Evolutionary conservation across 2,113 vertebrate genomes (phyloP).

Genomic region (Spheniscus mendiculus): DNA sequence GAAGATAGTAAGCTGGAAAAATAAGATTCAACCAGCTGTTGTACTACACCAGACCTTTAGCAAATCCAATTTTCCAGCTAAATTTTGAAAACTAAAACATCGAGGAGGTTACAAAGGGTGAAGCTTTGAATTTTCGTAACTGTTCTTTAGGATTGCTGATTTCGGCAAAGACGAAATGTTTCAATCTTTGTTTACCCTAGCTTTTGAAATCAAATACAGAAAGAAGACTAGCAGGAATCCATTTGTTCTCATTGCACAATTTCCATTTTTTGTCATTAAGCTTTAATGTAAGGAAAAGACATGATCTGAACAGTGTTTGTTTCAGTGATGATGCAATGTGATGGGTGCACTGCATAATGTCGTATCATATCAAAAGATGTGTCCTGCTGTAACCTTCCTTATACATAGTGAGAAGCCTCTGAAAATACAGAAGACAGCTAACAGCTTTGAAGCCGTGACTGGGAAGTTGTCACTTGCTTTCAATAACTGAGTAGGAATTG

Average conservation of each 20-base stretch:
- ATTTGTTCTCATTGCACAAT: not conserved
- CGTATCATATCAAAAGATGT: slow-evolving; percentile 11
- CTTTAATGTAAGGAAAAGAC: slow-evolving; percentile 11
- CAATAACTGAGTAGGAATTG: not conserved
- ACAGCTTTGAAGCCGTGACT: not conserved
- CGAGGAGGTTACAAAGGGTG: not conserved
- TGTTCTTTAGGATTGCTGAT: not conserved
- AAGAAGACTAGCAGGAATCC: not conserved
- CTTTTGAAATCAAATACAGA: not conserved
- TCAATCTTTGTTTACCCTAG: not conserved
- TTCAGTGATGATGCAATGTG: slow-evolving; percentile 36
- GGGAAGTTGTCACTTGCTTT: not conserved
- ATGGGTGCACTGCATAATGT: slow-evolving; percentile 43
- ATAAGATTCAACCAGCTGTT: not conserved
- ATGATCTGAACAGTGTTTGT: not conserved
- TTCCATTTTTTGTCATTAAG: not conserved
- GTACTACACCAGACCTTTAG: not conserved
- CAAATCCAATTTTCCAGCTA: not conserved
- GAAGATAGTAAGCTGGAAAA: not conserved
- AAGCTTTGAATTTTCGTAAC: not conserved
- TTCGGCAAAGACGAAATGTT: not conserved
- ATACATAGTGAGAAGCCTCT: not conserved
- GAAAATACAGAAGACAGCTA: not conserved
- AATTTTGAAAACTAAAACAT: not conserved
- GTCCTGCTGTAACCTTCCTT: slow-evolving; percentile 20